Base-by-base conservation (phyloP, 2,113 vertebrate species). In the Mellivora capensis region DNA sequence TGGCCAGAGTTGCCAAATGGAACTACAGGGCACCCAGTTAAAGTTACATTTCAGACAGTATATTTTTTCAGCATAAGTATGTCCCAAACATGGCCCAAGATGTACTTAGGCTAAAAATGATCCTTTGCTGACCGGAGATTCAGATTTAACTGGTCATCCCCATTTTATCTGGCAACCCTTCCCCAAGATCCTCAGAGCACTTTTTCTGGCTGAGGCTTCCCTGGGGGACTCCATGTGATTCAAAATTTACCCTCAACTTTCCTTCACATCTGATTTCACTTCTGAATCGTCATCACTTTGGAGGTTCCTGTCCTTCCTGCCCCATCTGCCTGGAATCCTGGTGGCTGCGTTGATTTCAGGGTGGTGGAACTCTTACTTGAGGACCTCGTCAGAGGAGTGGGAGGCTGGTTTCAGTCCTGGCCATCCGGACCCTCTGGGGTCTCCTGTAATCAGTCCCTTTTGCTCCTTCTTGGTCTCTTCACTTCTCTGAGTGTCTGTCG, bases 401-500 rank as follows among this genome's bases (percentile, higher is more conserved):
- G n/a, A 81, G 72, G 17, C 27, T 62, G 42, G 47, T 49, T 79
- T 21, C 37, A 5, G 39, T 34, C 29, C 0, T 25, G 7, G 13
- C 29, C 15, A 0, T n/a, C 61, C 1, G 2, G n/a, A n/a, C 1
- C 44, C 57, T 39, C 44, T 42, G 2, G 0, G 11, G 0, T 29
- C 13, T 37, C 59, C 71, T 74, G 62, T 13, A 52, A 39, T 39
- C 54, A 17, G 67, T 21, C 34, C 71, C 7, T 49, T 84, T 62
- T 21, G 54, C 39, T 37, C 4, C 18, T n/a, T 57, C n/a, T 44
- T 12, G 44, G 27, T 27, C 31, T 49, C 59, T 49, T 23, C 1
- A 0, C 47, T 47, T 54, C 8, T 49, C 23, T 9, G 34, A 8
- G 20, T 4, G 5, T n/a, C 67, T 39, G 25, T 25, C 1, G 0